Conservation (phyloP, 2,888 invertebrate species). For the Notocelia uddmanniana region DNA sequence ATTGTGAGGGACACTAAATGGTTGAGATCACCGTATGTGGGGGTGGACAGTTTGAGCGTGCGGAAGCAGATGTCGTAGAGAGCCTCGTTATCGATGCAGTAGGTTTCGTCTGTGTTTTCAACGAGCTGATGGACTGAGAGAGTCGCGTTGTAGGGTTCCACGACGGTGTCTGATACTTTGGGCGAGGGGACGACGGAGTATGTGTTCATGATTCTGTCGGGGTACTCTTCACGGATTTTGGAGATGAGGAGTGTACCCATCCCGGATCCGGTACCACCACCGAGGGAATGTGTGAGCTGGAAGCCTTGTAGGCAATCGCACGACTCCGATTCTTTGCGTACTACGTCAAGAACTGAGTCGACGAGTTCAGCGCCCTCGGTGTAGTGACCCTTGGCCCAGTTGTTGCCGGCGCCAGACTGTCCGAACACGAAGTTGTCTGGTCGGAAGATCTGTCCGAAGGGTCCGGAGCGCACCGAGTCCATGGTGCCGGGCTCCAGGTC, state of each 20-base stretch:
- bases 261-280: conserved; percentile 83
- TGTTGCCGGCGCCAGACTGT: conserved; percentile 86
- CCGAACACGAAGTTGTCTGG: conserved; percentile 92
- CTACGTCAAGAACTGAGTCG: conserved; percentile 93
- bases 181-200: conserved; percentile 94
- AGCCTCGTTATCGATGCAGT: conserved; percentile 90
- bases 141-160: conserved; percentile 94
- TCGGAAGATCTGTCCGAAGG: conserved; percentile 90
- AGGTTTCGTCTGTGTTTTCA: conserved; percentile 96
- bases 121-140: conserved; percentile 94
- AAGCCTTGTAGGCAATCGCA: conserved; percentile 97
- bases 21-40: conserved; percentile 96
- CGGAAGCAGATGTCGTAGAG: conserved; percentile 94
- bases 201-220: conserved; percentile 95
- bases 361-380: conserved; percentile 88
- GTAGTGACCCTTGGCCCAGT: conserved; percentile 90
- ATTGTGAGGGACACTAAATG: conserved; percentile 95
- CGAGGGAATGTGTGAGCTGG: conserved; percentile 92
- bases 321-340: conserved; percentile 94
- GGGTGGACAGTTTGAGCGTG: conserved; percentile 93
- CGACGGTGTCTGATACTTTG: conserved; percentile 90
- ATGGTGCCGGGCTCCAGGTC: conserved; percentile 82
- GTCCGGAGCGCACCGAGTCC: conserved; percentile 90
- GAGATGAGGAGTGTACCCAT: conserved; percentile 92
- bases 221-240: conserved; percentile 96